Base-by-base conservation (phyloP, 2,888 invertebrate genomes). In the Diplolepis rosae region DNA sequence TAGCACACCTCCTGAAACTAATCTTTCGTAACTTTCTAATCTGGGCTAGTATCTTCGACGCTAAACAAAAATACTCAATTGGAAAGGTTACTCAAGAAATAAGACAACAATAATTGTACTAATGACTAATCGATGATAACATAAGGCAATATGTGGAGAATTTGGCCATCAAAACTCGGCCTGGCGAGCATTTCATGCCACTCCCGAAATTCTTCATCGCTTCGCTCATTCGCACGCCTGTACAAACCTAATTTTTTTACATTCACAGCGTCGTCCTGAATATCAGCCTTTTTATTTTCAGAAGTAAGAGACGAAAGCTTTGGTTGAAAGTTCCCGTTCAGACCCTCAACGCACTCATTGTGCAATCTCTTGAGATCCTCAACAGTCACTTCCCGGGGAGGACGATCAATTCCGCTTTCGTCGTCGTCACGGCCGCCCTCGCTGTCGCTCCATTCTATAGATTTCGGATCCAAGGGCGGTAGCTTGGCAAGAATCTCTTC, bases 71-170 rank as follows among this genome's bases (percentile, higher is more conserved):
- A n/a, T n/a, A n/a, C n/a, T n/a, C 24, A 50, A 50, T 50, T 24
- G 61, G 61, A 35, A 61, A 61, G 61, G 61, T 6, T 39, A 61
- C 24, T 61, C 7, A 18, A 39, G 24, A 61, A 61, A 39, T n/a
- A n/a, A 39, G 61, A 61, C 61, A 61, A 61, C 61, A 61, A 61
- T 56, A 56, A n/a, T 48, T 48, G 56, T 56, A 56, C 32, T 61
- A 75, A 77, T 79, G 76, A 84, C 84, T 88, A 97, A 93, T 98
- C 97, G 90, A 97, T 95, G 90, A 97, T 95, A 90, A 97, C 97
- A 91, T 98, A 98, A 91, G 98, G 98, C 93, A 98, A 92, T 91
- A 98, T 96, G 90, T 95, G 93, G 88, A 98, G 93, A 87, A 92
- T 91, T 88, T 95, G 94, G 86, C 94, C 95, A 86, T 95, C 93